phyloP scores from a whole-genome alignment of 2,113 vertebrate genomes.

The Cyrtonyx montezumae region DNA sequence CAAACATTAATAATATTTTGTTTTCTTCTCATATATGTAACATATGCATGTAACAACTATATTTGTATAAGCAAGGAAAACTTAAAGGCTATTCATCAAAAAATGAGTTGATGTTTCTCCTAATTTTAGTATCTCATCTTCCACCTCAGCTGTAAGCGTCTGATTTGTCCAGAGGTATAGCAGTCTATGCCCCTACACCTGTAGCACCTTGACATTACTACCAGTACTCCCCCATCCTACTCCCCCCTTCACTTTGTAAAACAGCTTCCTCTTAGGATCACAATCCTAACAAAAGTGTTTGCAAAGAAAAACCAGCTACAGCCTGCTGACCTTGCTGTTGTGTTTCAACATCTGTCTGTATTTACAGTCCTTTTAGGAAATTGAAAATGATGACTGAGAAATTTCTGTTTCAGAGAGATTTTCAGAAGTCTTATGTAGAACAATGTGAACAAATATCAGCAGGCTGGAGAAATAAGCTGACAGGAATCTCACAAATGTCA shows the following conservation, averaged over 20 bases:
- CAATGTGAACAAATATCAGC: not conserved
- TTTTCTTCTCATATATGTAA: not conserved
- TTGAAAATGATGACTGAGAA: not conserved
- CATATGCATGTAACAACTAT: not conserved
- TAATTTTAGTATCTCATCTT: not conserved
- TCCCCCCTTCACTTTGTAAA: not conserved
- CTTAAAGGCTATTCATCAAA: not conserved
- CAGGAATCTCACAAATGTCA: not conserved
- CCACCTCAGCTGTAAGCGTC: not conserved
- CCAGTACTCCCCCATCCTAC: not conserved
- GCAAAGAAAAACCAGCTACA: not conserved
- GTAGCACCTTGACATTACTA: not conserved
- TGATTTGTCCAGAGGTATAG: not conserved
- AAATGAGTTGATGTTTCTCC: not conserved
- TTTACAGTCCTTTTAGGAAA: not conserved
- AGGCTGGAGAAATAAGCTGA: not conserved
- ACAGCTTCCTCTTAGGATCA: not conserved
- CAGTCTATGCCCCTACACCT: not conserved
- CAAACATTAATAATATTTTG: not conserved
- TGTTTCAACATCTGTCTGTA: not conserved
- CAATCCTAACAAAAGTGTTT: not conserved
- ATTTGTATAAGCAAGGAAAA: not conserved
- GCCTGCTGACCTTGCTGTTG: not conserved
- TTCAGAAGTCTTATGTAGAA: not conserved
- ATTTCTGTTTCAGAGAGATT: not conserved